Conservation (phyloP, 2,797 vertebrate species). For the Trachurus trachurus region DNA sequence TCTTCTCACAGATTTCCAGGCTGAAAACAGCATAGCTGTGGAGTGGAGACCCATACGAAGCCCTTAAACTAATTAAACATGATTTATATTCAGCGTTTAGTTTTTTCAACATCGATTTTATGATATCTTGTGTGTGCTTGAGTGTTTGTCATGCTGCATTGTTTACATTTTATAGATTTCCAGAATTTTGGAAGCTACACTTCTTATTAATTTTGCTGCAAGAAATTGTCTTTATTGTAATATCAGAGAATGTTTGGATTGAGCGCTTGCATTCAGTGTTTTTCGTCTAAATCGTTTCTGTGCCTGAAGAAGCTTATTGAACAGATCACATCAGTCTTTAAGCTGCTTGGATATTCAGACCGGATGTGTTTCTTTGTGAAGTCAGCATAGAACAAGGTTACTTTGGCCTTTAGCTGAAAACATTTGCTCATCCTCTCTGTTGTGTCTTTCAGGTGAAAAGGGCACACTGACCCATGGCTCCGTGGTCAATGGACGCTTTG, state of each 20-base stretch:
- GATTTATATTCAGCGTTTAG: neutral
- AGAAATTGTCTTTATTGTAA: too few relatives aligned
- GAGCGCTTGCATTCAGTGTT: neutral
- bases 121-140: too few relatives aligned
- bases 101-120: neutral
- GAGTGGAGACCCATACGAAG: neutral
- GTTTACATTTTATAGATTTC: too few relatives aligned
- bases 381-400: neutral
- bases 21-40: neutral
- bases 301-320: neutral
- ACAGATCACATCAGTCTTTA: neutral
- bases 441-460: conserved; percentile 90
- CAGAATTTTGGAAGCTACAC: too few relatives aligned
- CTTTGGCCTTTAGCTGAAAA: too few relatives aligned
- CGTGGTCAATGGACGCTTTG: conserved; percentile 94
- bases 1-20: neutral
- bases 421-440: conserved; percentile 12
- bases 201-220: too few relatives aligned
- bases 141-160: too few relatives aligned
- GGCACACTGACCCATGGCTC: conserved; percentile 94
- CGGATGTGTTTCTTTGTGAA: neutral
- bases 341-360: neutral
- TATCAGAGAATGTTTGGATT: too few relatives aligned
- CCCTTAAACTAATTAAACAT: neutral
- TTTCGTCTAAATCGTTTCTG: neutral